Evolutionary conservation across 2,888 invertebrate species (phyloP).

Genomic region (Diplazon laetatorius): DNA sequence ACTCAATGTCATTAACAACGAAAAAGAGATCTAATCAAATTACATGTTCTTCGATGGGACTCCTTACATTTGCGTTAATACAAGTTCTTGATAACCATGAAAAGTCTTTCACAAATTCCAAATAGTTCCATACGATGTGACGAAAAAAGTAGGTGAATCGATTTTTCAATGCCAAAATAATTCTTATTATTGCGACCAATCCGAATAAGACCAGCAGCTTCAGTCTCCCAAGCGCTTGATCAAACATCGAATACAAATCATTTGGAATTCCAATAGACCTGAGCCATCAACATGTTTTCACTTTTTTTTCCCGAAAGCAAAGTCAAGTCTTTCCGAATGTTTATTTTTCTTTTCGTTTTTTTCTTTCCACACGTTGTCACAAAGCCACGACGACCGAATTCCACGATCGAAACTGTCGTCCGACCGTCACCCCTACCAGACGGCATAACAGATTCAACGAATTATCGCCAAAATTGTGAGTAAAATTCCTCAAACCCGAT

Average conservation of each 20-base stretch:
- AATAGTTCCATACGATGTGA: no score
- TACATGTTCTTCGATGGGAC: no score
- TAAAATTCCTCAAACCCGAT: constrained; percentile 59
- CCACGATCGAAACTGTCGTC: constrained; percentile 12
- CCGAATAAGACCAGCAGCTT: no score
- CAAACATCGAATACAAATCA: no score
- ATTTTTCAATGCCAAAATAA: background rate
- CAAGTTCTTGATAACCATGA: no score
- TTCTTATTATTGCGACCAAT: background rate
- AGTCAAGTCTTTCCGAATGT: background rate
- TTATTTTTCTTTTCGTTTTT: no score
- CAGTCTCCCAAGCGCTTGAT: no score
- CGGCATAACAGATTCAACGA: constrained; percentile 60
- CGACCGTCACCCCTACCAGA: constrained; percentile 24
- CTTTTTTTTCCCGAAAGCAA: constrained; percentile 7
- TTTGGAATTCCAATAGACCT: background rate
- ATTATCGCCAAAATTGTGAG: constrained; percentile 63
- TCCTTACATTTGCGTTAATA: no score
- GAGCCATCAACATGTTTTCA: background rate
- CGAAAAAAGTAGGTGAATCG: no score
- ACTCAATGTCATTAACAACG: no score
- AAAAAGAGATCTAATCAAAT: no score
- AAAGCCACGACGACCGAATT: background rate
- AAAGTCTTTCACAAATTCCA: no score
- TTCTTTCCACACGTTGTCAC: constrained; percentile 4